Evolutionary conservation across 2,888 invertebrate genomes (phyloP), one percentile per base, ranked within the genome.

Genomic region (Suillia variegata): DNA sequence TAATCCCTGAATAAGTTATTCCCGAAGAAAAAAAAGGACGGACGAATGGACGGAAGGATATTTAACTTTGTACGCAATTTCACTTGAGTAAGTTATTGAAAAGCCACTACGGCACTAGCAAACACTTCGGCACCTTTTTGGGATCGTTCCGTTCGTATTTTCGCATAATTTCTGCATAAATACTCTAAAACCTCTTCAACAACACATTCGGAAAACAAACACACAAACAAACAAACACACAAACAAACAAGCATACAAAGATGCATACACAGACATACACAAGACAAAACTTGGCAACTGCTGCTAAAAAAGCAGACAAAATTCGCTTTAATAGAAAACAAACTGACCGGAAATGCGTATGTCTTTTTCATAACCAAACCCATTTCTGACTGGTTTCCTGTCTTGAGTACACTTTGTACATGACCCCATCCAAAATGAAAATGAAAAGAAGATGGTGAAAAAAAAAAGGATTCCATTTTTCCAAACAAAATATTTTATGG

Each of bases 1-100:
- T 70, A 75, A 72, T 70, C 69, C 66, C 61, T 67, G 65, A 66
- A 66, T 64, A 67, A 67, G 69, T 64, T 67, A 64, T 63, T 26
- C n/a, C n/a, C n/a, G n/a, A n/a, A n/a, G n/a, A n/a, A n/a, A n/a
- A n/a, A 26, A 26, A 26, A 26, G 26, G 26, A 26, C 5, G 26
- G 26, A 10, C 26, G 10, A 26, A 5, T 26, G 13, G 50, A n/a
- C 33, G 17, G 6, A 53, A 48, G 2, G 22, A 31, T 26, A 59
- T 54, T 26, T 50, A 26, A 50, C 50, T 26, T 26, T 10, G 26
- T 50, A 26, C 22, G 24, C 22, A 10, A 50, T 21, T 20, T 47
- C 47, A 47, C 13, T 13, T 49, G 8, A 13, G 13, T 51, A 4
- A 26, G n/a, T 17, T 21, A 45, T 45, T 18, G 15, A 45, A 45